Evolutionary conservation across 2,888 invertebrate genomes (phyloP), one percentile per base, ranked within the genome.

Genomic region (Lacanobia oleracea): DNA sequence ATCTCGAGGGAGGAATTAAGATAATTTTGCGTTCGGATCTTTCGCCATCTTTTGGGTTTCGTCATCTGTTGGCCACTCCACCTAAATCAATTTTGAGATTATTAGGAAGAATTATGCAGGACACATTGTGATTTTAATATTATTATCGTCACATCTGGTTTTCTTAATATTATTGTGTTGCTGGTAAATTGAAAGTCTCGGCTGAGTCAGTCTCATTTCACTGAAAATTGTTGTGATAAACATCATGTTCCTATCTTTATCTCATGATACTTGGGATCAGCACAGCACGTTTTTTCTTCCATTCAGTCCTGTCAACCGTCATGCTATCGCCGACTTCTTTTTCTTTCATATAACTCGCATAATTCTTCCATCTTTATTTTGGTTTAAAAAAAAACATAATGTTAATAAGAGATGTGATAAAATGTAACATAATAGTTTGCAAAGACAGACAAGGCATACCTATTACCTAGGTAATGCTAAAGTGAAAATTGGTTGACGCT

Each of bases 31-130:
- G 21, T 72, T 37, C 10, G n/a, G 18, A 54, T 70, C 37, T 12
- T 60, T 21, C 8, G 4, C 27, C 40, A 21, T 59, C 53, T 61
- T 63, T 76, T 18, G 63, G 33, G 33, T 61, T 63, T 61, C 21
- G 27, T 62, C 61, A 61, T 62, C 79, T 72, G 73, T 76, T 8
- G n/a, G 18, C 12, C 37, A 0, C 23, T 10, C 1, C 37, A 51
- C 23, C 54, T 65, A n/a, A 72, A 71, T 75, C 57, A 71, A 63
- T 72, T 54, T 65, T 51, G 54, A 33, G 18, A 18, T 50, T 54
- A 78, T 72, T 48, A 27, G 14, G 33, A 50, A 50, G 48, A 37
- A 72, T 45, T 75, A 75, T 69, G 43, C 69, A 9, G 75, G 56
- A 61, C 14, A 16, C 14, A 16, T 18, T 16, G 12, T n/a, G 33